Evolutionary conservation across 2,113 vertebrate species (phyloP), one percentile per base, ranked within the genome.

Genomic region (Mohoua ochrocephala): DNA sequence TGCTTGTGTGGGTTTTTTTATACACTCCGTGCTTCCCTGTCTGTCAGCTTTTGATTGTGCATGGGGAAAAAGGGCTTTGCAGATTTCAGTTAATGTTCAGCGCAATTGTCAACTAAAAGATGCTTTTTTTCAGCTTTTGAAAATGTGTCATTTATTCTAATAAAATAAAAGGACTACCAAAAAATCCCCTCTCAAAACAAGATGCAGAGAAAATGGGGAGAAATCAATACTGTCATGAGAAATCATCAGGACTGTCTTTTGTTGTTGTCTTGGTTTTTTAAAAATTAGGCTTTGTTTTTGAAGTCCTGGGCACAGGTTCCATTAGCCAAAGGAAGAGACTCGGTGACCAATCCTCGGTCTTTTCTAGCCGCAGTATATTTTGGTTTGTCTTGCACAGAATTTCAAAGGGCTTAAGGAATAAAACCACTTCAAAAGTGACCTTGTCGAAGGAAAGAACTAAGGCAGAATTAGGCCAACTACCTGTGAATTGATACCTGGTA

Each of bases 11-110:
- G 20, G 3, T 13, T 91, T 77, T 85, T 82, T 77, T 88, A 68
- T 53, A 50, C 57, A 18, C 60, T 92, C 64, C 70, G 33, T 89
- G 74, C 87, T 91, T 95, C 91, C 57, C 60, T 92, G 80, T 94
- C 84, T 95, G 74, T 95, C 90, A 97, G 86, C 90, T 94, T 93
- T 68, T 96, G 73, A 91, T 76, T 94, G 84, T 90, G 71, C 67
- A 67, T 56, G 63, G 77, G 77, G 61, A 91, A 93, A 82, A 96
- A 89, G 60, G 81, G 93, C 94, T 96, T 96, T 94, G 90, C 84
- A 90, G 93, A 96, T 97, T 96, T 97, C 91, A 96, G 95, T 96
- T 97, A 97, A 96, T 87, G 91, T 92, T 97, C 75, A 84, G 84
- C 96, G 96, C 89, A 94, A 63, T 96, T 96, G 95, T 89, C 89